phyloP scores from a whole-genome alignment of 2,888 invertebrate species.

The Cheilosia scutellata region DNA sequence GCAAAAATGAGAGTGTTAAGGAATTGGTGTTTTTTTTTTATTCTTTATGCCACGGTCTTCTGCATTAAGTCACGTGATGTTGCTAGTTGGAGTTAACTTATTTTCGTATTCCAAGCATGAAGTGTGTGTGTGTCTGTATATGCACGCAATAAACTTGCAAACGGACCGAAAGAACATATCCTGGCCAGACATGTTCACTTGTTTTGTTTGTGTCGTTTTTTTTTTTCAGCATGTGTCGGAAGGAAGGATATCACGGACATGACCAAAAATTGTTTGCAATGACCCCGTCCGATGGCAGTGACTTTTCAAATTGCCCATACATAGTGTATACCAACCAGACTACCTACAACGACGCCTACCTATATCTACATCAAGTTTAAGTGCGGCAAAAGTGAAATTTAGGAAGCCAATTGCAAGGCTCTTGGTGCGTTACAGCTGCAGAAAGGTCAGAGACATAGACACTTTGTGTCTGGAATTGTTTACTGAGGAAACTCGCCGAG shows the following conservation, averaged over 20 bases:
- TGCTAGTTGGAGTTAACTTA: conserved; percentile 43
- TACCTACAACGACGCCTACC: conserved; percentile 21
- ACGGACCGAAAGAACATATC: conserved; percentile 34
- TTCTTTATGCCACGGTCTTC: conserved; percentile 19
- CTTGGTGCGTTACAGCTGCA: conserved; percentile 3
- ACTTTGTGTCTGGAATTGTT: conserved; percentile 66
- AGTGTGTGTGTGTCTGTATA: conserved; percentile 19
- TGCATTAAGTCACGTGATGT: conserved; percentile 70
- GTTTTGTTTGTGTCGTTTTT: conserved; percentile 51
- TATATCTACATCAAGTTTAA: conserved; percentile 9
- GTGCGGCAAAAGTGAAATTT: conserved; percentile 35
- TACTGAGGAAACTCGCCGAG: conserved; percentile 51
- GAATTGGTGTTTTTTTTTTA: conserved; percentile 21
- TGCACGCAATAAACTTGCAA: conserved; percentile 42
- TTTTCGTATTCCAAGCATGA: conserved; percentile 71
- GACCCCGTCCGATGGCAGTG: conserved; percentile 70
- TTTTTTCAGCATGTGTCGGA: conserved; percentile 49
- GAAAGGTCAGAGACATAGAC: conserved; percentile 19
- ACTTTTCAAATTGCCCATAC: conserved; percentile 63
- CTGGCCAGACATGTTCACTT: conserved; percentile 77
- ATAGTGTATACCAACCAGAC: conserved; percentile 56
- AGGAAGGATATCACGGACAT: conserved; percentile 73
- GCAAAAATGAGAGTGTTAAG: conserved; percentile 52
- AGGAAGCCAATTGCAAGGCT: conserved; percentile 21
- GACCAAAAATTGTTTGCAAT: conserved; percentile 74